A percentile compares a stretch with the other conserved stretches of the same genome.
These are phyloP conservation scores for Calameuta idolon DNA, from an alignment of 2,888 invertebrate species.

Conservation along the genomic window DNA sequence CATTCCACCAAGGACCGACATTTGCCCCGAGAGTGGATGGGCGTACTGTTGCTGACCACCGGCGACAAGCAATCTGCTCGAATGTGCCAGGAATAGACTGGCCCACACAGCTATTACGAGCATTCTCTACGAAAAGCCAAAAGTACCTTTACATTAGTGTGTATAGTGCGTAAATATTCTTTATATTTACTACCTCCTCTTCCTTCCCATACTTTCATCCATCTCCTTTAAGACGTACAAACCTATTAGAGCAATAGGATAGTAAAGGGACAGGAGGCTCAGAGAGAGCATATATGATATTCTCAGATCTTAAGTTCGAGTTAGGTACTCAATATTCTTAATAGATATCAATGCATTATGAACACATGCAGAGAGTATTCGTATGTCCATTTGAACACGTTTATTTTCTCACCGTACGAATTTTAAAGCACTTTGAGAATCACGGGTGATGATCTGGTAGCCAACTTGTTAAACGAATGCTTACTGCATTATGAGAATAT, in stretches of 20 bases:
- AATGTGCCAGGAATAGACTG: slow-evolving; percentile 46
- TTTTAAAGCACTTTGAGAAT: too few relatives aligned
- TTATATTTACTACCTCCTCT: background rate
- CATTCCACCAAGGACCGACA: slow-evolving; percentile 36
- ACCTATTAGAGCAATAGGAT: background rate
- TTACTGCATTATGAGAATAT: too few relatives aligned
- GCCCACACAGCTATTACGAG: slow-evolving; percentile 48
- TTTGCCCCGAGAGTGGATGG: slow-evolving; percentile 9
- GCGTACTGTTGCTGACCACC: slow-evolving; percentile 27
- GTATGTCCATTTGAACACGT: too few relatives aligned
- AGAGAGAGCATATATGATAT: too few relatives aligned
- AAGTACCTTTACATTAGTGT: background rate
- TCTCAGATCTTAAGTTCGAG: too few relatives aligned
- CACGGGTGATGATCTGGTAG: too few relatives aligned
- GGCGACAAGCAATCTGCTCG: slow-evolving; percentile 43
- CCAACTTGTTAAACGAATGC: too few relatives aligned
- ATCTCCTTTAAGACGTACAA: background rate
- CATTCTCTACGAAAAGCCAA: slow-evolving; percentile 49
- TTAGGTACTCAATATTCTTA: too few relatives aligned
- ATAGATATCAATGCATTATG: too few relatives aligned
- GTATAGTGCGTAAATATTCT: background rate
- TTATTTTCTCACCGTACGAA: too few relatives aligned
- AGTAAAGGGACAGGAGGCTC: too few relatives aligned
- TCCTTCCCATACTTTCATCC: background rate
- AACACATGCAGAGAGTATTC: too few relatives aligned